Conservation (phyloP, 2,113 vertebrate genomes). For the Platichthys stellatus region DNA sequence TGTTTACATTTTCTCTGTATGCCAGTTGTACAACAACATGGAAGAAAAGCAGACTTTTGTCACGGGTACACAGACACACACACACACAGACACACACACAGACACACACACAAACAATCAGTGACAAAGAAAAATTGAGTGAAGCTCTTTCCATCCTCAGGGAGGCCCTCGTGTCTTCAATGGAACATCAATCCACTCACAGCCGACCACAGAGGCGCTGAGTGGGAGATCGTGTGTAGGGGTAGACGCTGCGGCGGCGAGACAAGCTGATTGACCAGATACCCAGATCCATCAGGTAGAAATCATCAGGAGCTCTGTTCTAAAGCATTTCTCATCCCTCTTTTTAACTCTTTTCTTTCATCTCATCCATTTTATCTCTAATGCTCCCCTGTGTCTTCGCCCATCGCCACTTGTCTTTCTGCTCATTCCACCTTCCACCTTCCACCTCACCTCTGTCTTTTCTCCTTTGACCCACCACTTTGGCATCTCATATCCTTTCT, state of each 20-base stretch:
- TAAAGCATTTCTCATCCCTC: conserved; percentile 6
- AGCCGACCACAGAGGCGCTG: conserved; percentile 12
- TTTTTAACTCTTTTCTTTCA: neutral
- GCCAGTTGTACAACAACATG: too few species aligned
- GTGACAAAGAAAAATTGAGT: conserved; percentile 27
- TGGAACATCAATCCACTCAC: conserved; percentile 30
- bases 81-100: neutral
- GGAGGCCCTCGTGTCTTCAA: conserved; percentile 22
- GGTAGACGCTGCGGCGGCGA: neutral
- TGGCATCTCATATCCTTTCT: neutral
- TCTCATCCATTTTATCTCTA: conserved; percentile 28
- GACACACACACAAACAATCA: conserved; percentile 16
- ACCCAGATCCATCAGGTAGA: conserved; percentile 46
- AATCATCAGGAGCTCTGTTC: conserved; percentile 22
- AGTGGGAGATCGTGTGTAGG: neutral
- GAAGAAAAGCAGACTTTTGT: conserved; percentile 1
- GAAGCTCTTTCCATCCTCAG: conserved; percentile 3
- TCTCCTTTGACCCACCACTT: neutral
- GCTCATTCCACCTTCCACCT: neutral
- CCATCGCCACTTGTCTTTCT: neutral
- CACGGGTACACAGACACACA: neutral
- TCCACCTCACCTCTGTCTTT: neutral
- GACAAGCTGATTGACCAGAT: conserved; percentile 30
- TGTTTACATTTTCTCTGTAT: too few species aligned
- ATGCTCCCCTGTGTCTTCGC: conserved; percentile 11